Base-by-base conservation (phyloP, 2,797 vertebrate species). In the Triplophysa yarkandensis region DNA sequence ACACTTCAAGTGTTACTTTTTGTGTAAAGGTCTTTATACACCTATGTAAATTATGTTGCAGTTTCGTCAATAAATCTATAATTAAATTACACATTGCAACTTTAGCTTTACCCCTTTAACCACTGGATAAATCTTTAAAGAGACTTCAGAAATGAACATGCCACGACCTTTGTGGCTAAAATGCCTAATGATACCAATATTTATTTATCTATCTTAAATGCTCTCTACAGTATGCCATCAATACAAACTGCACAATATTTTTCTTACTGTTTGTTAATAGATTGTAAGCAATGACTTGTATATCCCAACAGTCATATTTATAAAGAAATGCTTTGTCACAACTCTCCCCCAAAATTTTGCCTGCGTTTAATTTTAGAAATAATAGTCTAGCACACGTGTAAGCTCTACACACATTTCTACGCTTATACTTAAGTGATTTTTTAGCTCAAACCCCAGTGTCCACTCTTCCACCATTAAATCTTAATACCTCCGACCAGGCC, bases 401-500 rank as follows among this genome's bases (percentile, higher is more conserved):
- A n/a, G n/a, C n/a, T n/a, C 71, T 66, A 69, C 41, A 68, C 72
- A 39, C 76, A 80, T 54, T 44, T 60, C 27, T 76, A 57, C 19
- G 48, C 62, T 60, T 71, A 80, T 68, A 70, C 61, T 36, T 66
- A 80, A 65, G 36, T 62, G 76, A 67, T 34, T 68, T 76, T 76
- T 67, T 50, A 69, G 63, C 50, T 10, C 10, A 28, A 57, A 61
- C 62, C 32, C 43, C 41, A 48, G 32, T 39, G 28, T 62, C 68
- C 69, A 32, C 60, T 61, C 3, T 44, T 61, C 36, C 28, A 41
- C 52, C 19, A 60, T 32, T 43, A 63, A 71, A 79, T 62, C 41
- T 48, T 43, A 64, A 75, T 78, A 79, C 67, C 8, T 57, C 69
- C 34, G 65, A 30, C 71, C 79, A 79, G 81, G 72, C 66, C 62